phyloP scores from a whole-genome alignment of 1,140 invertebrate species.

The Gonatopus flavifemur region DNA sequence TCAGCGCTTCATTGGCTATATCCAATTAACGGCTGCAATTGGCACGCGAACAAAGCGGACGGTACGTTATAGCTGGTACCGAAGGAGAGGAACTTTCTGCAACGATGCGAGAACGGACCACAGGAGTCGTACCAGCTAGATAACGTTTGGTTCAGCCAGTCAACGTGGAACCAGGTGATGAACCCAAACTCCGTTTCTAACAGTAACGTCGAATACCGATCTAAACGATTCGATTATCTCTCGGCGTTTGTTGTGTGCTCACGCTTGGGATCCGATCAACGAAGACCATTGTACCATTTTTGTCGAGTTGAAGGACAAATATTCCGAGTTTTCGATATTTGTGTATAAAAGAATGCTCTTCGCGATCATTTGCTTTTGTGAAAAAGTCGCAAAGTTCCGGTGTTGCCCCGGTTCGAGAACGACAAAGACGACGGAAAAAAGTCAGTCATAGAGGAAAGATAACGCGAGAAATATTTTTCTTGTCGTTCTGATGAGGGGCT shows the following conservation, averaged over 20 bases:
- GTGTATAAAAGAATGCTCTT: constrained; percentile 20
- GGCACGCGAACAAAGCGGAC: constrained; percentile 44
- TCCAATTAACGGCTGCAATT: constrained; percentile 52
- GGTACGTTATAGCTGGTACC: constrained; percentile 33
- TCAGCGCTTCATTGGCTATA: constrained; percentile 51
- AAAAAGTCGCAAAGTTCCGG: constrained; percentile 6
- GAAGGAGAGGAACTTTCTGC: constrained; percentile 32
- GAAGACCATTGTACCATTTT: too few relatives aligned
- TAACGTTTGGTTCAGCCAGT: neutral
- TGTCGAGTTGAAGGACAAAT: too few relatives aligned
- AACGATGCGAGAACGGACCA: constrained; percentile 14
- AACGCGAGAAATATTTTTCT: constrained; percentile 24
- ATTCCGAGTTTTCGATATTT: too few relatives aligned
- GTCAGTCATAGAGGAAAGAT: neutral
- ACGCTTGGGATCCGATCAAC: constrained; percentile 17
- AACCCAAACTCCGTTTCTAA: neutral
- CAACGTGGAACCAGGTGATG: neutral
- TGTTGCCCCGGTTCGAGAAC: neutral
- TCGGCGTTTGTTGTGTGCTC: constrained; percentile 14
- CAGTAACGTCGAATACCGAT: constrained; percentile 28
- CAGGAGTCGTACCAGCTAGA: constrained; percentile 1
- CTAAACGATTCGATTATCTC: constrained; percentile 43
- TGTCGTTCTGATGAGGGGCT: constrained; percentile 8
- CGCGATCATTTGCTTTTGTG: constrained; percentile 10
- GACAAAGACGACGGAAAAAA: constrained; percentile 9